phyloP scores from a whole-genome alignment of 2,113 vertebrate species.

The Embiotoca jacksoni region DNA sequence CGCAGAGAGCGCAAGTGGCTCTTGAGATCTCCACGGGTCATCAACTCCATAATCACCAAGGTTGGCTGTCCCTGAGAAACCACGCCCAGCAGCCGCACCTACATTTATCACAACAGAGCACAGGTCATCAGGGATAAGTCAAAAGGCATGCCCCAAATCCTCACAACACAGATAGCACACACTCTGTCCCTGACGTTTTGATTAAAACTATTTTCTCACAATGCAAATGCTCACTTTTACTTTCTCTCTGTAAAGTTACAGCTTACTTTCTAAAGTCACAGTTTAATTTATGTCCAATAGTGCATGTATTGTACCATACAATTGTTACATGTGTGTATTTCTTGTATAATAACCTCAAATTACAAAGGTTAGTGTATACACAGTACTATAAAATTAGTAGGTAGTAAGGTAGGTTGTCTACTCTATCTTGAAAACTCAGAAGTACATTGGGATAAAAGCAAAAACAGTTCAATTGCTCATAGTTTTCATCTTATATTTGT shows the following conservation, averaged over 20 bases:
- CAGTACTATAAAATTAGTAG: too few species aligned
- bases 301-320: too few species aligned
- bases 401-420: too few species aligned
- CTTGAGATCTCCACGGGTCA: slow-evolving; percentile 98
- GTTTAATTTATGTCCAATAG: too few species aligned
- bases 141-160: slow-evolving; percentile 7
- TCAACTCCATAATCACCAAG: slow-evolving; percentile 99
- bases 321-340: too few species aligned
- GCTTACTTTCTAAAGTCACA: too few species aligned
- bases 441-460: neutral
- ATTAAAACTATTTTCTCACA: too few species aligned
- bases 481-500: slow-evolving; percentile 7
- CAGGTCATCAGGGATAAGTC: slow-evolving; percentile 1
- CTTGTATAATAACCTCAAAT: too few species aligned
- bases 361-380: too few species aligned
- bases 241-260: too few species aligned
- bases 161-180: neutral
- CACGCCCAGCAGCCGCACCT: slow-evolving; percentile 97
- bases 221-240: too few species aligned
- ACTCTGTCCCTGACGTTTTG: too few species aligned
- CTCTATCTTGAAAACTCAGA: neutral
- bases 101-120: slow-evolving; percentile 55
- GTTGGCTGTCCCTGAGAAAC: slow-evolving; percentile 99
- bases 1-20: slow-evolving; percentile 95
- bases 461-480: neutral